A percentile compares a stretch with the other conserved stretches of the same genome.
Conservation (phyloP, 2,888 invertebrate species). For the Bombyx huttoni region DNA sequence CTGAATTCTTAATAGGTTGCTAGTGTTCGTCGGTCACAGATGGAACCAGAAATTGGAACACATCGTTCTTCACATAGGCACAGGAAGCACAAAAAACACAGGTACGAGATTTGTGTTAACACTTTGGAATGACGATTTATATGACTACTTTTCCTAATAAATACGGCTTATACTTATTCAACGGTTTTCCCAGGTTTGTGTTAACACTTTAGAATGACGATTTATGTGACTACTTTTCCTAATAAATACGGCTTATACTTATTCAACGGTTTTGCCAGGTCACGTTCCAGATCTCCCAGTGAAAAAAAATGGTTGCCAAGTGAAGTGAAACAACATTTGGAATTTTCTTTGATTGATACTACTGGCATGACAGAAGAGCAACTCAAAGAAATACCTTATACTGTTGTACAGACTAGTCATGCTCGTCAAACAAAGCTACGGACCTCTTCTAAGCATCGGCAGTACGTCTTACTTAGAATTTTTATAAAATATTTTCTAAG, state of each 20-base stretch:
- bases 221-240: no score
- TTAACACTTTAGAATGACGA: not conserved
- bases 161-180: no score
- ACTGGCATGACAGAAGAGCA: constrained; percentile 91
- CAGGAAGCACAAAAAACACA: constrained; percentile 72
- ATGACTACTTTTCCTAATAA: no score
- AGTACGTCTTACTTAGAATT: constrained; percentile 25
- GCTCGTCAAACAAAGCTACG: constrained; percentile 73
- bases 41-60: constrained; percentile 62
- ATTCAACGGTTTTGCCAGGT: constrained; percentile 24
- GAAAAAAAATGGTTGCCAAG: constrained; percentile 81
- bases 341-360: constrained; percentile 90
- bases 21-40: constrained; percentile 75
- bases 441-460: constrained; percentile 55
- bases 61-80: constrained; percentile 74
- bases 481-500: not conserved
- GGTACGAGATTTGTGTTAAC: constrained; percentile 35
- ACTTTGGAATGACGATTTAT: not conserved
- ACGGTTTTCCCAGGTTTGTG: no score
- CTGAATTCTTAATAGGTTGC: constrained; percentile 71
- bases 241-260: no score
- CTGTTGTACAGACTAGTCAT: constrained; percentile 83
- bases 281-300: constrained; percentile 79
- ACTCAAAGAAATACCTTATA: constrained; percentile 89
- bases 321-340: constrained; percentile 87